These are phyloP conservation scores for Drosophila nigricruria DNA, from an alignment of 2,888 invertebrate genomes.

Conservation along the genomic window DNA sequence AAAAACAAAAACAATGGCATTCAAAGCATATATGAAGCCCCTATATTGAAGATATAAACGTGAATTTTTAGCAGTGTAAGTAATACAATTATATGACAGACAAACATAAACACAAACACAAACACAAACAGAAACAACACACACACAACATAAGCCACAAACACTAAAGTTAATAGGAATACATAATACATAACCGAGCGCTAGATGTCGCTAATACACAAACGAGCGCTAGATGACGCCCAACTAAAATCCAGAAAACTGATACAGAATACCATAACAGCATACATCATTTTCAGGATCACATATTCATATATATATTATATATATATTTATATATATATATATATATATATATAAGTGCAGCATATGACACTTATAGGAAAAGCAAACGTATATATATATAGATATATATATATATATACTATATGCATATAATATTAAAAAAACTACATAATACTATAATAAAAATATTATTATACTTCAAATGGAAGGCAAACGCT, in stretches of 20 bases:
- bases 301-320: constrained; percentile 34
- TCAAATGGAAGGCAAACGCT: constrained; percentile 38
- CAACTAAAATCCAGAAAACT: constrained; percentile 36
- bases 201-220: constrained; percentile 18
- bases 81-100: constrained; percentile 61
- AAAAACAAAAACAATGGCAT: constrained; percentile 42
- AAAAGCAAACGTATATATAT: constrained; percentile 14
- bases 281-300: constrained; percentile 62
- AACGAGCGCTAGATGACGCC: constrained; percentile 4
- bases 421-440: constrained; percentile 36
- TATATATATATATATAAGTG: constrained; percentile 6
- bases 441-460: constrained; percentile 27
- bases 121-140: constrained; percentile 22
- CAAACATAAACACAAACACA: constrained; percentile 58
- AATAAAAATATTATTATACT: constrained; percentile 39
- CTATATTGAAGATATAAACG: constrained; percentile 78
- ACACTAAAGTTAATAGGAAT: constrained; percentile 19
- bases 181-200: constrained; percentile 14
- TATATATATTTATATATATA: constrained; percentile 9
- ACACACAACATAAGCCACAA: constrained; percentile 32
- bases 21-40: constrained; percentile 62
- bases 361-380: not conserved
- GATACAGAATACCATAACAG: constrained; percentile 33
- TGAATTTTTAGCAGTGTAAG: constrained; percentile 79
- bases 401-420: constrained; percentile 20